These are phyloP conservation scores for Entomyzon cyanotis DNA, from an alignment of 2,113 vertebrate species.

Conservation along the genomic window DNA sequence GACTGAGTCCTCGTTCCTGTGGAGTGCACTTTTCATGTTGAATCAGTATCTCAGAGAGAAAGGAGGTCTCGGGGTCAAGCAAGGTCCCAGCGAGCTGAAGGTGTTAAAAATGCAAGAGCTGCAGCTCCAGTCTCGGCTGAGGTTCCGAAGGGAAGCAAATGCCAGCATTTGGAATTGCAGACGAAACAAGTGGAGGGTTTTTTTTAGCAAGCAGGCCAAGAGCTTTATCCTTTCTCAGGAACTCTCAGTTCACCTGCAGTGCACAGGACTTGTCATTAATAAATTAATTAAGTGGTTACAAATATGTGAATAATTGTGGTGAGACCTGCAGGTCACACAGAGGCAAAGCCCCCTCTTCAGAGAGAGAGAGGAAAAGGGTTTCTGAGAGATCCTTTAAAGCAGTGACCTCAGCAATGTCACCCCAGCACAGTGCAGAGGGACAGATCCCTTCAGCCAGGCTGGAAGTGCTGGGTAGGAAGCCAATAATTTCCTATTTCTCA, in stretches of 20 bases:
- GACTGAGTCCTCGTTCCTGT: not conserved
- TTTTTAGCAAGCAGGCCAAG: not conserved
- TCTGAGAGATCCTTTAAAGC: not conserved
- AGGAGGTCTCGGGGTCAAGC: conserved; percentile 28
- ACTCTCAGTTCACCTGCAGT: not conserved
- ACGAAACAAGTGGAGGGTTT: not conserved
- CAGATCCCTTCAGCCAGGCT: not conserved
- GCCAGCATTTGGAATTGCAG: not conserved
- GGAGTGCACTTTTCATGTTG: conserved; percentile 40
- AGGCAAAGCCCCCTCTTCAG: not conserved
- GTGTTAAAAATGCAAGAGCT: conserved; percentile 17
- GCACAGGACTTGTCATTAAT: not conserved
- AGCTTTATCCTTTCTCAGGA: not conserved
- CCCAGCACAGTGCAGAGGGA: not conserved
- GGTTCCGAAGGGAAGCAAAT: conserved; percentile 8
- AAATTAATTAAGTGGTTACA: not conserved
- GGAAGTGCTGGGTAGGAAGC: not conserved
- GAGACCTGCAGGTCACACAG: not conserved
- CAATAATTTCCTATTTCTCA: not conserved
- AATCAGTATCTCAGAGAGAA: conserved; percentile 38
- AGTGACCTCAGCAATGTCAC: not conserved
- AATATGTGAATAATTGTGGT: not conserved
- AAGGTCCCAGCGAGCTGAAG: not conserved
- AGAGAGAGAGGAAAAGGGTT: not conserved
- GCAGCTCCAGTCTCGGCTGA: not conserved